Evolutionary conservation across 2,888 invertebrate genomes (phyloP), one percentile per base, ranked within the genome.

Genomic region (Luperina testacea): DNA sequence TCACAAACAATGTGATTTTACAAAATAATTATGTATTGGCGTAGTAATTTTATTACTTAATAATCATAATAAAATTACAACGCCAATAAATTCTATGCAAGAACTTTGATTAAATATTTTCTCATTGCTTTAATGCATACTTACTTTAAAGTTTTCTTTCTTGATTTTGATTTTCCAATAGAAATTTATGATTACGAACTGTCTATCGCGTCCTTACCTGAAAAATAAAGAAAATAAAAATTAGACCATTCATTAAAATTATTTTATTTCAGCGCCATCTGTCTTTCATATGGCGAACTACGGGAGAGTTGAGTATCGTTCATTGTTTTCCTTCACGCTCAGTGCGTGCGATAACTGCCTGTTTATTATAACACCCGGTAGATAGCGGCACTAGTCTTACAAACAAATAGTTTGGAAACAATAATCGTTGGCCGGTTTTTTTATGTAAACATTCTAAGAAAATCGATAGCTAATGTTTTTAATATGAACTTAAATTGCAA

Each of bases 231-330:
- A 78, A 86, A 83, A 78, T 20, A 69, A 9, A n/a, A 53, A 51
- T 64, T 27, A 75, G 17, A 0, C 0, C 0, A 11, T 4, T 1
- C 1, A 13, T 1, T 0, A 67, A 1, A 13, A 77, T 24, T 17
- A 82, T 45, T 72, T 75, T 0, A 78, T 38, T 71, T 80, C 65
- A 88, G 72, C 92, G 92, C 92, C 93, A 92, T 91, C 93, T 93
- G n/a, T 88, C 68, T 17, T 27, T 4, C 27, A 51, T 2, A 7
- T 15, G 15, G 48, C 51, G 72, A 84, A 93, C 90, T 89, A 88
- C 71, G 48, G 71, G n/a, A 72, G 73, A 53, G 24, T 11, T 51
- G 61, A 82, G 74, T 79, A 70, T 74, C 32, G 32, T 76, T 38
- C 13, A 80, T 80, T 81, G 78, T 86, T 81, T 78, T 63, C 45